Base-by-base conservation (phyloP, 2,888 invertebrate species). In the Heteropelma amictum region DNA sequence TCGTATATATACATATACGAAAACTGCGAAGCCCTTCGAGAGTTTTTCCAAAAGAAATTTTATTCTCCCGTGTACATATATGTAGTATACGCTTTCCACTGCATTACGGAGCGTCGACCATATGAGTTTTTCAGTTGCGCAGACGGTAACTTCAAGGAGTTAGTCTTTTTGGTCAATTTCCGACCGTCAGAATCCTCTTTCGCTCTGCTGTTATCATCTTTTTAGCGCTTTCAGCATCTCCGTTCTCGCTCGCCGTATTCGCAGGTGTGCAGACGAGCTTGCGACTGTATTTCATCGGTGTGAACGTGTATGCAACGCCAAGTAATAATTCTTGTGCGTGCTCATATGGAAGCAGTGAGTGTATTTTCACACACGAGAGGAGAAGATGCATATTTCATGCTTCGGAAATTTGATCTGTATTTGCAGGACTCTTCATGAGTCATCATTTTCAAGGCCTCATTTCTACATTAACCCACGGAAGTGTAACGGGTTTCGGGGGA, bases 151-250 rank as follows among this genome's bases (percentile, higher is more conserved):
- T 14, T 30, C 40, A 4, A n/a, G 42, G 42, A 28, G n/a, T 21
- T 12, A 17, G 49, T 69, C 54, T 65, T 54, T 38, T 61, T 47
- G 65, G 65, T 71, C 70, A 70, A 75, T 75, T 75, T 75, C 75
- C 75, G 70, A 61, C 38, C 71, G 75, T 75, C 70, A 61, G 60
- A 28, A 28, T 61, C 70, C 75, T 58, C 56, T 65, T 70, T 61
- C 61, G 54, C 70, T 53, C 75, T 65, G 54, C 54, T 60, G 47
- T 30, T 54, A 42, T 56, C 58, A n/a, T n/a, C n/a, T n/a, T n/a
- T n/a, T n/a, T n/a, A n/a, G n/a, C n/a, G n/a, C n/a, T 69, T 30
- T 33, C 30, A 5, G 33, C 17, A n/a, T 19, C 56, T 40, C 51
- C 23, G 12, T 6, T 38, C 42, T 58, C 40, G 30, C 42, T 65